Base-by-base conservation (phyloP, 2,113 vertebrate species). In the Balaeniceps rex region DNA sequence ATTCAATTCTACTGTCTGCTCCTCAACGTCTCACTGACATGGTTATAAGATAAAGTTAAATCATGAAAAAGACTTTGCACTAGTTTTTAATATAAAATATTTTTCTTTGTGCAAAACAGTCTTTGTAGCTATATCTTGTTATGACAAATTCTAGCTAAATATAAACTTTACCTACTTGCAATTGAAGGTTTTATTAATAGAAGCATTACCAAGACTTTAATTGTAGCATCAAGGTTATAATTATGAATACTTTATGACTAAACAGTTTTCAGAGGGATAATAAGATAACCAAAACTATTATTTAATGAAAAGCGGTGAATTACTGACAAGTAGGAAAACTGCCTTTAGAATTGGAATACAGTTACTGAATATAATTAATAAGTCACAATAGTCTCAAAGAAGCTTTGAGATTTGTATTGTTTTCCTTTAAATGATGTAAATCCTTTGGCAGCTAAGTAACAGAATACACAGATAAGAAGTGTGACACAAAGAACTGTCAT, bases 281-380 rank as follows among this genome's bases (percentile, higher is more conserved):
- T 29, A 55, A 85, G 88, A 88, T 83, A 91, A 68, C n/a, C 34
- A 75, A 72, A 84, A 83, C 78, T 74, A 66, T 69, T 88, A 92
- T 92, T 96, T 88, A 94, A 94, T 47, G 90, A 89, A 93, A 64
- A 61, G 34, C 2, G 26, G 47, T 29, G 40, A 82, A 44, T 92
- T 80, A 66, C 16, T 57, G 75, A 52, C 83, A 71, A 82, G 87
- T 25, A 88, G 51, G 40, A 94, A 72, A 95, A 91, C 72, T 85
- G 40, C 22, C 60, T 94, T 94, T 60, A 24, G 78, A 95, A 96
- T 28, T 89, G 55, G 87, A 88, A 89, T 55, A 38, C 38, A 44
- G 83, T 94, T 92, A 95, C 95, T 52, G 79, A 97, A 89, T 91
- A 70, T 95, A 97, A 98, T 97, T 97, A 96, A 63, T 81, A 97